Percentiles rank a stretch among this genome's conserved stretches.
These are phyloP conservation scores for Drosophila mauritiana DNA, from an alignment of 1,140 invertebrate genomes.

Conservation along the genomic window DNA sequence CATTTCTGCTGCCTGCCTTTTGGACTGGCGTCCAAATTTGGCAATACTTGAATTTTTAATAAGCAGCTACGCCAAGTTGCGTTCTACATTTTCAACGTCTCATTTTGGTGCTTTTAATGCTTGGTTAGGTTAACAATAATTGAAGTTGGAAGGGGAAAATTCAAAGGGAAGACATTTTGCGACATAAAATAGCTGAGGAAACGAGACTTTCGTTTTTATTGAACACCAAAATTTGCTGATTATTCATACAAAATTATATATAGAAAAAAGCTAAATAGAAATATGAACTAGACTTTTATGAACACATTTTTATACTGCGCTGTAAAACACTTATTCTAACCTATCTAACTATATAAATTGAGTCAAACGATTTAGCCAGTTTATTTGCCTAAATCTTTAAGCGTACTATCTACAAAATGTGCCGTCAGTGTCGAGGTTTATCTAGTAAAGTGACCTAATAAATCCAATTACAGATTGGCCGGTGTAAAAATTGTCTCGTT, in stretches of 20 bases:
- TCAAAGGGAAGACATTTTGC: too few species aligned
- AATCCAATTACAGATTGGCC: slow-evolving; percentile 44
- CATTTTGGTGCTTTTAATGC: slow-evolving; percentile 20
- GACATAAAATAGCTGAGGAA: not conserved
- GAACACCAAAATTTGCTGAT: too few species aligned
- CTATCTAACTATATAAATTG: not conserved
- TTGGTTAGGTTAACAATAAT: slow-evolving; percentile 3
- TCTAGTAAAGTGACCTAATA: slow-evolving; percentile 18
- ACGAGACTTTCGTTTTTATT: not conserved
- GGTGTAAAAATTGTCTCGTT: slow-evolving; percentile 41
- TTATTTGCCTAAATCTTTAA: not conserved
- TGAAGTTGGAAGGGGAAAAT: not conserved
- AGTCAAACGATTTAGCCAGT: not conserved
- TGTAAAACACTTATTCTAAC: not conserved
- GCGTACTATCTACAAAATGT: not conserved
- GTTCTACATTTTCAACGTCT: slow-evolving; percentile 27
- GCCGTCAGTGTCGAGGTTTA: not conserved
- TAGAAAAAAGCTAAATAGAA: not conserved
- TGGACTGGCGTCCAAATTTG: slow-evolving; percentile 40
- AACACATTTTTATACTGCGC: too few species aligned
- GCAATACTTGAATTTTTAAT: slow-evolving; percentile 74
- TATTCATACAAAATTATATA: not conserved
- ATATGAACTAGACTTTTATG: too few species aligned
- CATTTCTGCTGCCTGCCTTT: slow-evolving; percentile 52
- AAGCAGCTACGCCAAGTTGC: slow-evolving; percentile 39